These are phyloP conservation scores for Umimayanthus chanpuru DNA, from an alignment of 92 coral and sea anemone species.

Conservation along the genomic window DNA sequence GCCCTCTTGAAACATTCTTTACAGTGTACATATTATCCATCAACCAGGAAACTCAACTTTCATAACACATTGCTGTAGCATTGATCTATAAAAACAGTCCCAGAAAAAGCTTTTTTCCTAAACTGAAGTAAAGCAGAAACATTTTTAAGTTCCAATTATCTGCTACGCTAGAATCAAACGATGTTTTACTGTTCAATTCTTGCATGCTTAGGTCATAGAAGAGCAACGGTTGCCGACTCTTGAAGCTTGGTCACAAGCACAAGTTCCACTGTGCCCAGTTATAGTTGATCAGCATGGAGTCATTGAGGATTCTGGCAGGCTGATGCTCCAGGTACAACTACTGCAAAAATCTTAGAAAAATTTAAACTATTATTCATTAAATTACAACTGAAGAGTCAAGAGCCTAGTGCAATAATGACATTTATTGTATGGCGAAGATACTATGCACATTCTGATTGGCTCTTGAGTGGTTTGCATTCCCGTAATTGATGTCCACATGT, in stretches of 20 bases:
- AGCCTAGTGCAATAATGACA: no score
- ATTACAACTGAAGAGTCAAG: no score
- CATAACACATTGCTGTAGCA: background rate
- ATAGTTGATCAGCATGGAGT: slow-evolving; percentile 62
- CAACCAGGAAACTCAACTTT: no score
- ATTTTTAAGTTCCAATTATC: background rate
- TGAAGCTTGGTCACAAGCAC: slow-evolving; percentile 68
- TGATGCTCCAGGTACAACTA: slow-evolving; percentile 62
- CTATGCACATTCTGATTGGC: no score
- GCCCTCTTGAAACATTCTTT: no score
- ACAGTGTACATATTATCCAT: no score
- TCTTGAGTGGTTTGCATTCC: no score
- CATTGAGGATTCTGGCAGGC: slow-evolving; percentile 61
- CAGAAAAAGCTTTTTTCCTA: background rate
- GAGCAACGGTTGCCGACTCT: slow-evolving; percentile 56
- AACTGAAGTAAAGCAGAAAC: background rate
- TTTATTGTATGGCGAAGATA: no score
- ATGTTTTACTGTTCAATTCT: background rate
- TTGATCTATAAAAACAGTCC: background rate
- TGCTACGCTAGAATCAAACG: background rate
- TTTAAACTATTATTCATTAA: no score
- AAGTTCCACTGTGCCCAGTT: slow-evolving; percentile 71
- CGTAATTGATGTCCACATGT: no score
- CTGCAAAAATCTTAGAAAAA: background rate
- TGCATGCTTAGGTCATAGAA: slow-evolving; percentile 54